Evolutionary conservation across 2,888 invertebrate genomes (phyloP), one percentile per base, ranked within the genome.

Genomic region (Sipha maydis): DNA sequence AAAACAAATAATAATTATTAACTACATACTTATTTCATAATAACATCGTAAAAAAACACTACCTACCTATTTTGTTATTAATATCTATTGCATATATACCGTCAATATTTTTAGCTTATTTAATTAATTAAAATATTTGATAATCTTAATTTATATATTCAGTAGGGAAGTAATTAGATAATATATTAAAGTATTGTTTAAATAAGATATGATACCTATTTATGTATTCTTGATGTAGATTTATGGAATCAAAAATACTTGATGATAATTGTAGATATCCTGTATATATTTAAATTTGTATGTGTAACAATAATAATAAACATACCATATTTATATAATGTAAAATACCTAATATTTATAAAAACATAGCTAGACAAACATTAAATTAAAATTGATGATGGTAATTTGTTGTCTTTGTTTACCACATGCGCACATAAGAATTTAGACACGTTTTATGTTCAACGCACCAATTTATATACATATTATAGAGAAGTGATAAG

Each of bases 81-180:
- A 75, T 75, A 75, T 38, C 38, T 38, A 75, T 75, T 75, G 38
- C 75, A 75, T 25, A 75, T 38, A 75, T 25, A 75, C 25, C 75
- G 25, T 34, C 25, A 75, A 38, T 38, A 38, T 73, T 5, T 73
- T 0, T 34, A 73, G 34, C 5, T 73, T 11, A 73, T 73, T 73
- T 73, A 31, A 73, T 38, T 25, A 75, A 38, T 75, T 38, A 38
- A 9, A 38, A 38, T 75, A 75, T 75, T 75, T 38, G 38, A n/a
- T n/a, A n/a, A n/a, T n/a, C n/a, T 75, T 75, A 38, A 75, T 73
- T 73, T 73, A 73, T 73, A 34, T 31, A 73, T 73, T 73, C 19
- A 73, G 71, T 73, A 73, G n/a, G n/a, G n/a, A n/a, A 73, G 34
- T 75, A 75, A 75, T 75, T 75, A 75, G 21, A 75, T 54, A 54